Conservation (phyloP, 2,888 invertebrate genomes). For the Synanthedon vespiformis region DNA sequence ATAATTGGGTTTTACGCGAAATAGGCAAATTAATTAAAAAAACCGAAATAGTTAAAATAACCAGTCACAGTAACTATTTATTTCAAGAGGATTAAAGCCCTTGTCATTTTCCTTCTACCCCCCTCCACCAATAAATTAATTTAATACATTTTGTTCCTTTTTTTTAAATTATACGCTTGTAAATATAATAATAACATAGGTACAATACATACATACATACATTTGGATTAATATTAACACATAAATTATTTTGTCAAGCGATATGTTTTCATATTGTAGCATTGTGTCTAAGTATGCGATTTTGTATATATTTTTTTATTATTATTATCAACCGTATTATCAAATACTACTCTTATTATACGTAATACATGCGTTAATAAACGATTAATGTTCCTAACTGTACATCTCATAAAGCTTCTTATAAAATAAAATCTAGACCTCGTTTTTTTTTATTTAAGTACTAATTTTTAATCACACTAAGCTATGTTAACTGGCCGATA, state of each 20-base stretch:
- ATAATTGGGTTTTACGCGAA: constrained; percentile 24
- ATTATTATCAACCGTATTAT: constrained; percentile 51
- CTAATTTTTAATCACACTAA: constrained; percentile 52
- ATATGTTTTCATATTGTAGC: constrained; percentile 68
- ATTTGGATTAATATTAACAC: constrained; percentile 27
- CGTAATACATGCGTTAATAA: constrained; percentile 47
- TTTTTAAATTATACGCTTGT: constrained; percentile 21
- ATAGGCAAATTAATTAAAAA: no score
- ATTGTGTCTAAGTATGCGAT: constrained; percentile 48
- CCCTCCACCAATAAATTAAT: neutral
- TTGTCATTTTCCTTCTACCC: neutral
- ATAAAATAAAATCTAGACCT: constrained; percentile 64
- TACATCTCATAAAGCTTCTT: constrained; percentile 53
- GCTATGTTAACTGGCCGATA: constrained; percentile 53
- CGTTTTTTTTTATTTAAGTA: constrained; percentile 22
- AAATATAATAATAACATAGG: constrained; percentile 24
- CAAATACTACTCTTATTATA: constrained; percentile 64
- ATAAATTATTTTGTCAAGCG: constrained; percentile 48
- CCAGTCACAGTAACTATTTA: neutral
- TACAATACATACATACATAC: constrained; percentile 22
- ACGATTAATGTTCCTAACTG: constrained; percentile 57
- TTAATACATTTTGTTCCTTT: constrained; percentile 12
- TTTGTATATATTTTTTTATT: constrained; percentile 29
- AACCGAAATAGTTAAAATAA: no score
- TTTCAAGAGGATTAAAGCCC: neutral